Evolutionary conservation across 1,140 invertebrate species (phyloP), one percentile per base, ranked within the genome.

Genomic region (Teleopsis dalmanni): DNA sequence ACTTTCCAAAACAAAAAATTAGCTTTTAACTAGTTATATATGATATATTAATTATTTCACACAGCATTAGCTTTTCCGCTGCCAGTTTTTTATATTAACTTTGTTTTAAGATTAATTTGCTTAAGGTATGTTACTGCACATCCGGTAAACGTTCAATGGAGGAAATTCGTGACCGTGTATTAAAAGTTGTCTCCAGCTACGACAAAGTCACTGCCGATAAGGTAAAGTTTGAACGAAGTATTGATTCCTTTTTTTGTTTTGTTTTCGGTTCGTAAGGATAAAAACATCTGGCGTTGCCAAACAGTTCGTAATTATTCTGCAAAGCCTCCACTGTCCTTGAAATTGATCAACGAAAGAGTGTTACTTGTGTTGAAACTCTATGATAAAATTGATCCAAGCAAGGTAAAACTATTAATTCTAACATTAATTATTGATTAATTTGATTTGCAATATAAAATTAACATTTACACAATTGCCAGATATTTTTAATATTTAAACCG

Each of bases 331-430:
- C 75, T 92, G 60, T 79, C 86, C 50, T 73, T 94, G 65, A 83
- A 89, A 57, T 75, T 87, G 62, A 91, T 97, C 72, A 72, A 77
- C 65, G 84, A 91, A 70, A 81, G 95, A 67, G 90, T 97, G 48
- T 73, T 95, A 58, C 82, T 97, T 72, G 88, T 95, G 52, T 82
- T 97, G 52, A 91, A 91, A 77, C 83, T 96, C 56, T 98, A 91
- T 79, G 94, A 98, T 78, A 97, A 98, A 84, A 79, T 98, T 75
- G 82, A 93, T 70, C 84, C 88, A 57, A 78, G 83, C 56, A 94
- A 95, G 88, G 90, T 95, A 87, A 72, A 62, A 18, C 27, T 19
- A 31, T 35, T 10, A 18, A 2, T 37, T 25, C 5, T 47, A 35
- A 21, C 7, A 35, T 35, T 6, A 26, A 36, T 36, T 26, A 31